Base-by-base conservation (phyloP, 30 jellyfish, hydroid and myxozoan species). In the Pelagia noctiluca region DNA sequence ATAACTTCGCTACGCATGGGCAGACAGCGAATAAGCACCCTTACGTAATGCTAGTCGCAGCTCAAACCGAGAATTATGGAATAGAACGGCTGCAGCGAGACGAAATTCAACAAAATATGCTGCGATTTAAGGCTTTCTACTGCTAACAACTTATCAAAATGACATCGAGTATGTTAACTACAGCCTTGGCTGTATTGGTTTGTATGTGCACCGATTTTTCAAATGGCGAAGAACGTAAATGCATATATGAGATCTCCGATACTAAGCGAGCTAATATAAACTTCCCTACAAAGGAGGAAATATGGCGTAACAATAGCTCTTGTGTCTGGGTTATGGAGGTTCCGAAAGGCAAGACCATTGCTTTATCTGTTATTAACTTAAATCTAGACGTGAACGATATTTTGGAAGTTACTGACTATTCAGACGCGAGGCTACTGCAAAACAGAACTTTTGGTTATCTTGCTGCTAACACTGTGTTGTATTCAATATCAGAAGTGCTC, bases 381-480 rank as follows among this genome's bases (percentile, higher is more conserved):
- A 24, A 26, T 1, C 71, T 91, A 1, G 74, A 69, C 2, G 61
- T 71, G 3, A 73, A 73, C 49, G 98, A 91, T 60, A 66, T 75
- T 7, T 71, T 91, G 36, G 85, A 35, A 16, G 67, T 91, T 1
- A 84, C 94, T 10, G 90, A 79, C 29, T 52, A 35, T 42, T 21
- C 63, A 25, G 21, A 37, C 8, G 54, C 88, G 13, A 78, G 78
- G 31, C 78, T 50, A 61, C 22, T 85, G 16, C 78, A 62, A 24
- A 73, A 75, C 26, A 61, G 81, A 35, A 64, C 23, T 8, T 85
- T 85, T 35, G 49, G n/a, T 32, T 46, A 30, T 1, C 31, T 37
- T 35, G 36, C 76, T 34, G 96, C 96, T n/a, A 88, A 85, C 2
- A 95, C 88, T 32, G 94, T 91, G 10, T 35, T 91, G 7, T 91